Evolutionary conservation across 2,113 vertebrate genomes (phyloP).

Genomic region (Platichthys stellatus): DNA sequence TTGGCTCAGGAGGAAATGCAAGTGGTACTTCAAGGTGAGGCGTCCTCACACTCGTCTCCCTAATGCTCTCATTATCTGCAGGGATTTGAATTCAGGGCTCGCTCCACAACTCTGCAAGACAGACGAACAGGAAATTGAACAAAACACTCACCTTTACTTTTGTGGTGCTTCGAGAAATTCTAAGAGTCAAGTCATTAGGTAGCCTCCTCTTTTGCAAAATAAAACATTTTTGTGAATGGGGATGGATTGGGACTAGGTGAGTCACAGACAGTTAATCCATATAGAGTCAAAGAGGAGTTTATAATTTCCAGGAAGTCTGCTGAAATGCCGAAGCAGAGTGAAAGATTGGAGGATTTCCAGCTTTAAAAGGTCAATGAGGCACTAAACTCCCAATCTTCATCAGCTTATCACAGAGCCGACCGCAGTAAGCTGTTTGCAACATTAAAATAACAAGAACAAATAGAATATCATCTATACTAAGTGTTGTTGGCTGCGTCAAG

Average conservation of each 20-base stretch:
- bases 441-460: neutral
- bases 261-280: neutral
- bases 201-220: conserved; percentile 42
- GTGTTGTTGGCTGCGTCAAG: neutral
- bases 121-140: conserved; percentile 26
- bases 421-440: neutral
- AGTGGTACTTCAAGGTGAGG: conserved; percentile 68
- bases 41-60: conserved; percentile 54
- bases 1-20: conserved; percentile 56
- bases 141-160: conserved; percentile 26
- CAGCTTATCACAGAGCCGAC: neutral
- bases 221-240: conserved; percentile 17
- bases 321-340: neutral
- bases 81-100: conserved; percentile 62
- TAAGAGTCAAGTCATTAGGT: conserved; percentile 43
- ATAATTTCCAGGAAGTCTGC: neutral
- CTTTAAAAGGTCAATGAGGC: neutral
- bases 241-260: neutral
- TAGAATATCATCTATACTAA: neutral
- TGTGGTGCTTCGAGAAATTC: conserved; percentile 44
- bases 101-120: conserved; percentile 4
- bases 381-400: neutral
- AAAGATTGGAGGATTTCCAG: neutral
- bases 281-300: neutral
- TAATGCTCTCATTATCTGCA: conserved; percentile 72